Conservation (phyloP, 2,797 vertebrate genomes). For the Danionella dracula region DNA sequence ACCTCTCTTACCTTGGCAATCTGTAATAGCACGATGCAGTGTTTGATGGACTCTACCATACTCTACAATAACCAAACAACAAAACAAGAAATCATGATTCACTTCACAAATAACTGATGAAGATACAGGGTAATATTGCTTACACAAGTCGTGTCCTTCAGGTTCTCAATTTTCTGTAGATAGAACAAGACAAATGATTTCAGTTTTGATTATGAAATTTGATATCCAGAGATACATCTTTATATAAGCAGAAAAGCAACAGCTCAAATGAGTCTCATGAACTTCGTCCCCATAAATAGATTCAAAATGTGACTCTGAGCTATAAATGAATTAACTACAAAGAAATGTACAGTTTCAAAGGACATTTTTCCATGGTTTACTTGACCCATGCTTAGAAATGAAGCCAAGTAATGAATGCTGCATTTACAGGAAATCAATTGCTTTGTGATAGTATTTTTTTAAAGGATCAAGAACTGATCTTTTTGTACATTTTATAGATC, state of each 20-base stretch:
- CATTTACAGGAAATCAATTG: no score
- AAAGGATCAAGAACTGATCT: no score
- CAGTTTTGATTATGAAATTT: background rate
- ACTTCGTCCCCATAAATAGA: background rate
- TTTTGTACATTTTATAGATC: no score
- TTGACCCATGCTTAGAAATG: no score
- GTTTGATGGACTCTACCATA: conserved; percentile 99
- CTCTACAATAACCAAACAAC: conserved; percentile 68
- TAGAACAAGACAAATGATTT: conserved; percentile 15
- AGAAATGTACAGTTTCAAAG: no score
- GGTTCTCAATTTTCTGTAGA: conserved; percentile 90
- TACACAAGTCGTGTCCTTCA: conserved; percentile 98
- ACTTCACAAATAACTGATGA: conserved; percentile 5
- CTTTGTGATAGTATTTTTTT: no score
- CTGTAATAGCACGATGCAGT: conserved; percentile 99
- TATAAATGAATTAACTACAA: no score
- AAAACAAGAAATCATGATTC: conserved; percentile 3
- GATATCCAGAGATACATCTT: conserved; percentile 5
- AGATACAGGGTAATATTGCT: no score
- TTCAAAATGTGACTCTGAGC: background rate
- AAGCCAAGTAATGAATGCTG: no score
- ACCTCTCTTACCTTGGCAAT: conserved; percentile 93
- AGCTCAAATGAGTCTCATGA: conserved; percentile 27
- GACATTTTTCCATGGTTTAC: no score
- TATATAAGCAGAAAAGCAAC: background rate